phyloP scores from a whole-genome alignment of 2,113 vertebrate genomes.

The Panthera uncia region DNA sequence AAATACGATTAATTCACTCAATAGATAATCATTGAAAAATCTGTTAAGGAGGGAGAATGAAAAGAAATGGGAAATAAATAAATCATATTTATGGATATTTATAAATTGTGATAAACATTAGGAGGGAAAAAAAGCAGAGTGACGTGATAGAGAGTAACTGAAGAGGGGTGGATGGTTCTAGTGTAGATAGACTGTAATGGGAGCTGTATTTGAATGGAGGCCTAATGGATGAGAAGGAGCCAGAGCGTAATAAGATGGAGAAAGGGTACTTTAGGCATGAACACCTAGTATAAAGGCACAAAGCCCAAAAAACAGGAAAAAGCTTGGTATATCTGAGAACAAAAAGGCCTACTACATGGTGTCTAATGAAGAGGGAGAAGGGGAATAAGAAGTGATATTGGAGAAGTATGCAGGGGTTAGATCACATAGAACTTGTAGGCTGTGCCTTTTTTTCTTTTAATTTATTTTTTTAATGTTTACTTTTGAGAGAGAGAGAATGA shows the following conservation, averaged over 20 bases:
- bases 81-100: background rate
- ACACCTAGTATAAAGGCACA: background rate
- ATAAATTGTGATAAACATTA: background rate
- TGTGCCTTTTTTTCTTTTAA: background rate
- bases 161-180: background rate
- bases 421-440: background rate
- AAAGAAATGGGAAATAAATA: background rate
- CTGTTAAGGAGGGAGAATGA: background rate
- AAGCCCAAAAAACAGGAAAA: background rate
- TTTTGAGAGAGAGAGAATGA: too few species aligned
- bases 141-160: background rate
- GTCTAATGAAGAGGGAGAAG: background rate
- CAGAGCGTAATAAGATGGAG: background rate
- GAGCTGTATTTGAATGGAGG: background rate
- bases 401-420: background rate
- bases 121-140: background rate
- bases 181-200: background rate
- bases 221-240: background rate
- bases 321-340: background rate
- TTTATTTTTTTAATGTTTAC: too few species aligned
- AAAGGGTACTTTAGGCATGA: background rate
- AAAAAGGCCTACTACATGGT: background rate
- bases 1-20: background rate
- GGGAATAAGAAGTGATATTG: background rate
- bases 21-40: background rate